A percentile compares a stretch with the other conserved stretches of the same genome.
phyloP scores from a whole-genome alignment of 1,140 invertebrate genomes.

The Bombus pyrosoma region DNA sequence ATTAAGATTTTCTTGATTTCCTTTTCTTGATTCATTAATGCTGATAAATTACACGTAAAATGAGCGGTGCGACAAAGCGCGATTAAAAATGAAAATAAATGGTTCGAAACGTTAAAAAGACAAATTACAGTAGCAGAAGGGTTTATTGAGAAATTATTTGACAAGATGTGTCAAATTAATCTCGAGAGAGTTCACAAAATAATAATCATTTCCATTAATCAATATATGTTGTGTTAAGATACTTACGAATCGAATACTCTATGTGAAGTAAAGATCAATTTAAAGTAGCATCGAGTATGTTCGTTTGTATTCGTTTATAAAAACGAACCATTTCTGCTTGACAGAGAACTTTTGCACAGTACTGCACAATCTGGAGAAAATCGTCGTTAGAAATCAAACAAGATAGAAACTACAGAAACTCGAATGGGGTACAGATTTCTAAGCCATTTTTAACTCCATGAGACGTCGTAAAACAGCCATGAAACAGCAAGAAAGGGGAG shows the following conservation, averaged over 20 bases:
- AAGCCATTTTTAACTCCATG: neutral
- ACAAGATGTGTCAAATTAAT: rapidly evolving
- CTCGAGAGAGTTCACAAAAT: neutral
- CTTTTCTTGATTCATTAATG: neutral
- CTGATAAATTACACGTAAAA: neutral
- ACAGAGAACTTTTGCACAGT: neutral
- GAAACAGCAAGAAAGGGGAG: neutral
- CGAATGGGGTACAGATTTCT: neutral
- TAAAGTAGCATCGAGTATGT: no score
- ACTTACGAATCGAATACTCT: no score
- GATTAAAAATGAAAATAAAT: no score
- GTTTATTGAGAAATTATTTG: neutral
- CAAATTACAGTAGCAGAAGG: neutral
- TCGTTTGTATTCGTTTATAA: no score
- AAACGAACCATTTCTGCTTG: no score
- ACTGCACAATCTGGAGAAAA: neutral
- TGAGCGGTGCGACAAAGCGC: neutral
- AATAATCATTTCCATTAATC: neutral
- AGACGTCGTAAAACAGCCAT: neutral
- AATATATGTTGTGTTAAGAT: rapidly evolving
- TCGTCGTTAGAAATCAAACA: neutral
- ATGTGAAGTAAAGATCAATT: no score
- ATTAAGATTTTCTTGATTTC: neutral
- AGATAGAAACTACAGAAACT: no score
- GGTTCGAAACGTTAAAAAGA: neutral